Percentiles rank a stretch among this genome's conserved stretches.
These are phyloP conservation scores for Mamestra brassicae DNA, from an alignment of 2,888 invertebrate genomes.

Conservation along the genomic window DNA sequence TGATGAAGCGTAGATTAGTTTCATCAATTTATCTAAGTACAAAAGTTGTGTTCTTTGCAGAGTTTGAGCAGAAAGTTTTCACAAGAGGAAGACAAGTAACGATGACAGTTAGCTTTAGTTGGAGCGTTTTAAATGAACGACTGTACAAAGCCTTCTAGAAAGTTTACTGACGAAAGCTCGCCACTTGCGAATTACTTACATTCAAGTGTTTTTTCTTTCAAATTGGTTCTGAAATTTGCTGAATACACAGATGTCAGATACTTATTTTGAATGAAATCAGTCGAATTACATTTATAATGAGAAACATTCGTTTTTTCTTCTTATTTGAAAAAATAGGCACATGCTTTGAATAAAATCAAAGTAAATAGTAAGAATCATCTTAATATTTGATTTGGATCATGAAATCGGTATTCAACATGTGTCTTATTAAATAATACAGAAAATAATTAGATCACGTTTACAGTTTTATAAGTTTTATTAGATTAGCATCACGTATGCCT, in stretches of 20 bases:
- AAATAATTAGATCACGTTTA: constrained; percentile 28
- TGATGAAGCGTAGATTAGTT: constrained; percentile 14
- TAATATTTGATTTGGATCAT: constrained; percentile 7
- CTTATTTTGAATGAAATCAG: neutral
- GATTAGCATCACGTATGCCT: too few species aligned
- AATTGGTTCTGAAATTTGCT: neutral
- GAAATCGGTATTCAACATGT: constrained; percentile 30
- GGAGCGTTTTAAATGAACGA: constrained; percentile 31
- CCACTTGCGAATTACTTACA: constrained; percentile 43
- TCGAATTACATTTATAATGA: neutral
- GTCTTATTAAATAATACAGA: constrained; percentile 6
- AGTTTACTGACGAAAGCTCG: constrained; percentile 33
- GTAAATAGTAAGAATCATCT: neutral
- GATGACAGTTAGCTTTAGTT: constrained; percentile 33
- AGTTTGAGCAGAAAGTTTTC: constrained; percentile 31
- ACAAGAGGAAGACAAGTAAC: constrained; percentile 36
- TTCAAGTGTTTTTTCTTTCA: constrained; percentile 5
- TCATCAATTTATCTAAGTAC: constrained; percentile 21
- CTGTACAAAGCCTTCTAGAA: constrained; percentile 35
- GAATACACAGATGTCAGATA: neutral
- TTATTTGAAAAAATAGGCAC: neutral
- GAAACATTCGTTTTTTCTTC: neutral
- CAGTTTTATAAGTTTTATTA: constrained; percentile 17
- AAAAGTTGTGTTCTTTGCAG: constrained; percentile 23
- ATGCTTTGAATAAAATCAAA: constrained; percentile 19